Conservation (phyloP, 2,888 invertebrate genomes). For the Himalopsyche tibetana region DNA sequence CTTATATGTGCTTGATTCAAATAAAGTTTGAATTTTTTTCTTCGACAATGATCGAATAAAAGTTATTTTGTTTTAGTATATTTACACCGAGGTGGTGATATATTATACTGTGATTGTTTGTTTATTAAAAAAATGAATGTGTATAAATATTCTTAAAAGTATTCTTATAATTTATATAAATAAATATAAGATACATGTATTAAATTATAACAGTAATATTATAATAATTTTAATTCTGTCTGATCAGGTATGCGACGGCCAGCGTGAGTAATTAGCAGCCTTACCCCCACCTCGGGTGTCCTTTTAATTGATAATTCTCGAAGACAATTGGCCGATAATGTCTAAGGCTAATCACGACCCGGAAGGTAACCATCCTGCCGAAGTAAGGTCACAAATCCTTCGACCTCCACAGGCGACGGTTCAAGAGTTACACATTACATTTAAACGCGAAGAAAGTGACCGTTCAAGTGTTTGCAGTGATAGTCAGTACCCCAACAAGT, state of each 20-base stretch:
- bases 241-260: not conserved
- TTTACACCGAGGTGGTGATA: too few relatives aligned
- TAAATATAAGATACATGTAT: too few relatives aligned
- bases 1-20: too few relatives aligned
- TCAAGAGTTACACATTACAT: not conserved
- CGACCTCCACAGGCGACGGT: not conserved
- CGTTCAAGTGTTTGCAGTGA: constrained; percentile 43
- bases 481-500: constrained; percentile 49
- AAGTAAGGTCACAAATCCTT: constrained; percentile 36
- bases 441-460: not conserved
- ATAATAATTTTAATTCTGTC: not conserved
- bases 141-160: too few relatives aligned
- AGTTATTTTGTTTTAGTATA: too few relatives aligned
- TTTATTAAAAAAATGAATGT: too few relatives aligned
- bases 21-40: too few relatives aligned
- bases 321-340: constrained; percentile 56
- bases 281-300: constrained; percentile 28
- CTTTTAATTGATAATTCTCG: constrained; percentile 45
- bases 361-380: constrained; percentile 19
- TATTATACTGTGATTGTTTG: too few relatives aligned
- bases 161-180: too few relatives aligned
- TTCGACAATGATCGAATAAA: too few relatives aligned
- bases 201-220: too few relatives aligned
- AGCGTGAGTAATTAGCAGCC: not conserved
- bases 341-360: constrained; percentile 28